These are phyloP conservation scores for Dermatemys mawii DNA, from an alignment of 2,113 vertebrate genomes.

Conservation along the genomic window DNA sequence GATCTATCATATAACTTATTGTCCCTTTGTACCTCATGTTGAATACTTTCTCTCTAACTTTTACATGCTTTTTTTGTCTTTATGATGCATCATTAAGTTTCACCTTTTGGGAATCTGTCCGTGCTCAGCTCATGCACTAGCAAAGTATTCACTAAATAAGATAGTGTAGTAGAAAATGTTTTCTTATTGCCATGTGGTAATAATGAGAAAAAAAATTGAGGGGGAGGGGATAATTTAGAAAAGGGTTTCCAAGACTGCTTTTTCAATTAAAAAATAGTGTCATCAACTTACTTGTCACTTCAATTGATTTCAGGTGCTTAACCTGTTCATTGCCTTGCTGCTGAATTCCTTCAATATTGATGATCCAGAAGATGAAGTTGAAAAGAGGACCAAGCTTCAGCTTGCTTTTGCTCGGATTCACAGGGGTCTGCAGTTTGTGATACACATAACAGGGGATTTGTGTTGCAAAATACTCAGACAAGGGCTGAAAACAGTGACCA, in stretches of 20 bases:
- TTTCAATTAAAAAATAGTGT: not conserved
- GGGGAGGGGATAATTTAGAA: not conserved
- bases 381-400: slow-evolving; percentile 86
- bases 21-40: not conserved
- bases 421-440: slow-evolving; percentile 68
- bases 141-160: not conserved
- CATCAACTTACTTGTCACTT: not conserved
- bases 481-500: not conserved
- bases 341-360: slow-evolving; percentile 93
- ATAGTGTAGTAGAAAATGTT: not conserved
- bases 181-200: not conserved
- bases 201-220: not conserved
- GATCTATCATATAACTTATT: not conserved
- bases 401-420: slow-evolving; percentile 84
- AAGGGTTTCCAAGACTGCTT: not conserved
- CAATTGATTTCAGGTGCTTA: slow-evolving; percentile 85
- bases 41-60: not conserved
- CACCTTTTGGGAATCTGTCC: not conserved
- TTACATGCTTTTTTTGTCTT: not conserved
- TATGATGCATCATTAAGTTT: not conserved
- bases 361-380: slow-evolving; percentile 77
- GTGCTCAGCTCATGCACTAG: not conserved
- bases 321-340: slow-evolving; percentile 93
- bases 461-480: slow-evolving; percentile 16
- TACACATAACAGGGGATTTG: not conserved